A percentile compares a stretch with the other conserved stretches of the same genome.
phyloP scores from a whole-genome alignment of 2,113 vertebrate genomes.

The Oncorhynchus clarkii region DNA sequence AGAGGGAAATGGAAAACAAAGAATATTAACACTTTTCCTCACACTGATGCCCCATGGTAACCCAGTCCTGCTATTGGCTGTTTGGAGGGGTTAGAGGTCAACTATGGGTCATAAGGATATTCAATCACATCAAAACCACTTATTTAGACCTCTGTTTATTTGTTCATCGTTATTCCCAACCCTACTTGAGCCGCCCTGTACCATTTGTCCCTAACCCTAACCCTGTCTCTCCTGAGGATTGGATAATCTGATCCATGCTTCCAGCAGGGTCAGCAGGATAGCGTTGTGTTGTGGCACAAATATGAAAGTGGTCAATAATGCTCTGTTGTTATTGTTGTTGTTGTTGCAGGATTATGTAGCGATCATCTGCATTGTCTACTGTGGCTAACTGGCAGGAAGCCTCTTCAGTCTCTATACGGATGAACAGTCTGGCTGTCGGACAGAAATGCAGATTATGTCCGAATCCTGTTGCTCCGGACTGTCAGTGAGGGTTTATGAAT shows the following conservation, averaged over 20 bases:
- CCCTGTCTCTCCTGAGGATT: background rate
- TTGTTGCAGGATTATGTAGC: background rate
- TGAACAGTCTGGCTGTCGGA: background rate
- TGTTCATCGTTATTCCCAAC: background rate
- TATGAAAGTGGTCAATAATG: background rate
- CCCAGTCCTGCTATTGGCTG: too few species aligned
- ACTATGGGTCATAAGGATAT: too few species aligned
- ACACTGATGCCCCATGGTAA: too few species aligned
- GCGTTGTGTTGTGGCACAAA: background rate
- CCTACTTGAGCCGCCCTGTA: background rate
- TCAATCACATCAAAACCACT: too few species aligned
- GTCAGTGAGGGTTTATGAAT: background rate
- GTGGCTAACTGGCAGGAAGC: conserved; percentile 6
- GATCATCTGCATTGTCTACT: background rate
- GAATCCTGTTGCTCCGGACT: background rate
- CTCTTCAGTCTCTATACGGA: conserved; percentile 29
- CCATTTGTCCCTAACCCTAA: background rate
- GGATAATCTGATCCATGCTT: background rate
- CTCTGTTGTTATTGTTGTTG: background rate
- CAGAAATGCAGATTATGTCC: background rate
- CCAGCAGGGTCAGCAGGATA: background rate
- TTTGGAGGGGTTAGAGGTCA: background rate
- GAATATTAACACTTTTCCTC: too few species aligned
- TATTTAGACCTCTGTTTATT: too few species aligned
- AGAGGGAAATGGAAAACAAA: too few species aligned